Conservation (phyloP, 1,140 invertebrate genomes). For the Drosophila tani region DNA sequence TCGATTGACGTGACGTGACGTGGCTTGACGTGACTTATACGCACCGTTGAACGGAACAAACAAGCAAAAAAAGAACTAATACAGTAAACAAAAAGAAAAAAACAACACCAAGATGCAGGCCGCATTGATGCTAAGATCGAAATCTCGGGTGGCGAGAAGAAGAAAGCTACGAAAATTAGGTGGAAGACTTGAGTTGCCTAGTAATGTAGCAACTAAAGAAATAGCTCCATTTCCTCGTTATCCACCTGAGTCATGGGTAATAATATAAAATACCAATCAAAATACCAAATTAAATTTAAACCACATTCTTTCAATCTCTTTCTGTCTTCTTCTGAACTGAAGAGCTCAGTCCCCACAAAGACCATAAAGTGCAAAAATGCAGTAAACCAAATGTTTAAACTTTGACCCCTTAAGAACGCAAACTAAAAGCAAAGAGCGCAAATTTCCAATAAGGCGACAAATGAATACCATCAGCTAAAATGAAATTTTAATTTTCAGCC, state of each 20-base stretch:
- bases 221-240: constrained; percentile 94
- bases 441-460: constrained; percentile 68
- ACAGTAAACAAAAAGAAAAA: constrained; percentile 76
- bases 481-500: constrained; percentile 59
- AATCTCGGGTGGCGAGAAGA: constrained; percentile 91
- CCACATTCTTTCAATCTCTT: constrained; percentile 68
- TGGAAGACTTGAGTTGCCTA: constrained; percentile 91
- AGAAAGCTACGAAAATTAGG: constrained; percentile 89
- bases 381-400: constrained; percentile 55
- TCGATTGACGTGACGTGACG: constrained; percentile 8
- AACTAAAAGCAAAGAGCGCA: constrained; percentile 68
- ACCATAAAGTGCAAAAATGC: constrained; percentile 21
- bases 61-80: constrained; percentile 68
- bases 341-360: constrained; percentile 44
- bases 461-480: constrained; percentile 78
- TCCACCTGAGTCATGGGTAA: constrained; percentile 92
- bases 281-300: constrained; percentile 66
- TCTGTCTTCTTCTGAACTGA: constrained; percentile 36
- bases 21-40: constrained; percentile 25
- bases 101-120: constrained; percentile 92
- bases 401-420: constrained; percentile 19
- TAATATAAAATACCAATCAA: constrained; percentile 70
- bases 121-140: constrained; percentile 94
- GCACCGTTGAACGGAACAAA: constrained; percentile 62
- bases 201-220: constrained; percentile 93